phyloP scores from a whole-genome alignment of 2,888 invertebrate species.

The Auanema freiburgensis region DNA sequence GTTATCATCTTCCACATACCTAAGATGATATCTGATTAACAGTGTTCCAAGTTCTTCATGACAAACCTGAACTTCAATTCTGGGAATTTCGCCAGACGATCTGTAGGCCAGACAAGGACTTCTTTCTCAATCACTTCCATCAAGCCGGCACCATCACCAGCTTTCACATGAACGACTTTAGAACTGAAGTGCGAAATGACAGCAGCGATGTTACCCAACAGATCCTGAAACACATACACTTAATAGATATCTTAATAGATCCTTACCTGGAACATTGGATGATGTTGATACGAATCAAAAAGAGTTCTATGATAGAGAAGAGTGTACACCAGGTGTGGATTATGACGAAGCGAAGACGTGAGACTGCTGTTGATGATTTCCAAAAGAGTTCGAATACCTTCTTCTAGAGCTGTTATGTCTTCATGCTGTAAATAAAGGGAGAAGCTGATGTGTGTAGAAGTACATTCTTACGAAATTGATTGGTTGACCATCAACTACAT shows the following conservation, averaged over 20 bases:
- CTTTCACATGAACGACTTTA: constrained; percentile 37
- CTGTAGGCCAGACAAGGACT: constrained; percentile 88
- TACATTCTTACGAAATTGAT: constrained; percentile 32
- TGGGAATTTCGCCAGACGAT: constrained; percentile 94
- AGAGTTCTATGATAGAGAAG: constrained; percentile 87
- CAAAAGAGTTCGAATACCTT: constrained; percentile 90
- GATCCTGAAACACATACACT: constrained; percentile 29
- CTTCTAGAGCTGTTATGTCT: constrained; percentile 88
- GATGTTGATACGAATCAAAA: constrained; percentile 82
- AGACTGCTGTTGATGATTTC: constrained; percentile 96
- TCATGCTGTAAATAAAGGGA: constrained; percentile 71
- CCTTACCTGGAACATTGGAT: constrained; percentile 78
- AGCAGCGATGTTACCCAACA: constrained; percentile 42
- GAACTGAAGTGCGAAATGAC: constrained; percentile 48
- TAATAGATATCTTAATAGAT: not conserved
- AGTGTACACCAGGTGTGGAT: constrained; percentile 90
- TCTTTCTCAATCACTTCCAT: constrained; percentile 80
- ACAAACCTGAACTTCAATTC: constrained; percentile 83
- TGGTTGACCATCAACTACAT: constrained; percentile 24
- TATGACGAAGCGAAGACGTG: constrained; percentile 70
- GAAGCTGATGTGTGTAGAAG: not conserved
- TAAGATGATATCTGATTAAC: constrained; percentile 12
- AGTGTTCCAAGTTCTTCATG: not conserved
- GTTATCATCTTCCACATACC: constrained; percentile 96
- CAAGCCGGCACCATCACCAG: constrained; percentile 44